These are phyloP conservation scores for Phalacrocorax pelagicus DNA, from an alignment of 2,113 vertebrate genomes.

Conservation along the genomic window DNA sequence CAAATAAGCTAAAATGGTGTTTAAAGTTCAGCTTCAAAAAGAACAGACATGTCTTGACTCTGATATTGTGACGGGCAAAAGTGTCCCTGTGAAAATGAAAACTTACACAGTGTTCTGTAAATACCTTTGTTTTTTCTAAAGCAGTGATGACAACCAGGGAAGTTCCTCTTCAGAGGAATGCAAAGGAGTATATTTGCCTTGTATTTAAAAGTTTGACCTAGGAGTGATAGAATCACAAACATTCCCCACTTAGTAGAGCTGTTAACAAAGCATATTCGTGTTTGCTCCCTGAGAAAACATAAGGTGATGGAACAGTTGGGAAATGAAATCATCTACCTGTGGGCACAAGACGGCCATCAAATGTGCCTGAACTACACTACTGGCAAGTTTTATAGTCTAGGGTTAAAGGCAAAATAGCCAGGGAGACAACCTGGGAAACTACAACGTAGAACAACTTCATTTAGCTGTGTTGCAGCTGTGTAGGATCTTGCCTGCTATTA, in stretches of 20 bases:
- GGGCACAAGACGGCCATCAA: background rate
- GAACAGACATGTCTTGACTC: background rate
- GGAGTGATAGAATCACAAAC: background rate
- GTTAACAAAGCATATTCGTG: background rate
- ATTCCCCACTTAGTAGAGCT: background rate
- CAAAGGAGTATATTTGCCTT: background rate
- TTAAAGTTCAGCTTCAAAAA: background rate
- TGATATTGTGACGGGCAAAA: background rate
- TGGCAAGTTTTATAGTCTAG: background rate
- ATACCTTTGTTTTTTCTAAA: background rate
- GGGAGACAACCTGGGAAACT: background rate
- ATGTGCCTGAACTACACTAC: background rate
- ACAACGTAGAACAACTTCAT: background rate
- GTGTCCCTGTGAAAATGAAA: background rate
- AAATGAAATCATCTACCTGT: background rate
- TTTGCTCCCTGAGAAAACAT: background rate
- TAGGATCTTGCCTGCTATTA: background rate
- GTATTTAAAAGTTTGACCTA: background rate
- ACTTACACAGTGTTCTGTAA: background rate
- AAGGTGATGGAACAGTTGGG: background rate
- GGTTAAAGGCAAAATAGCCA: background rate
- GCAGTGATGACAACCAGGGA: background rate
- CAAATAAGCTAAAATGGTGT: background rate
- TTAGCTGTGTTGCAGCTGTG: background rate
- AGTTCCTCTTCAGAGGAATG: background rate